phyloP scores from a whole-genome alignment of 2,888 invertebrate genomes.

The Fabriciana adippe region DNA sequence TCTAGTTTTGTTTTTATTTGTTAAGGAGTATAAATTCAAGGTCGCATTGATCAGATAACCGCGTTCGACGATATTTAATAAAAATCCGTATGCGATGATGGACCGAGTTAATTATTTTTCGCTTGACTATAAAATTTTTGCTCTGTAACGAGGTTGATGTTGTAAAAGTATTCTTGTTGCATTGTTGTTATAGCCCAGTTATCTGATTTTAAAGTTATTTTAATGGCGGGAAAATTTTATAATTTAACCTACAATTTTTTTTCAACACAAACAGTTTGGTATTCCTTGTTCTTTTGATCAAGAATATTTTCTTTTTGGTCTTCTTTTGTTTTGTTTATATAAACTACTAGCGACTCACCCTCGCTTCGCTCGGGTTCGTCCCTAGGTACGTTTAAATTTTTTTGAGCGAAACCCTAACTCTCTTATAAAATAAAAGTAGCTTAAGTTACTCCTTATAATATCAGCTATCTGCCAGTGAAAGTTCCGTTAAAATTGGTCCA shows the following conservation, averaged over 20 bases:
- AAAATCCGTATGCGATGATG: background rate
- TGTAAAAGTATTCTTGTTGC: conserved; percentile 3
- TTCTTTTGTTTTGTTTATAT: too few species aligned
- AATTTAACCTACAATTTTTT: background rate
- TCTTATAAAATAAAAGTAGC: too few species aligned
- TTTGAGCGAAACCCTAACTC: too few species aligned
- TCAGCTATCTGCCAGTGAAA: too few species aligned
- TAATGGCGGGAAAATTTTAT: background rate
- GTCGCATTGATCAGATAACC: background rate
- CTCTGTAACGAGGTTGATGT: conserved; percentile 1
- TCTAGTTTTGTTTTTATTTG: background rate
- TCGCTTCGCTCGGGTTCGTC: too few species aligned
- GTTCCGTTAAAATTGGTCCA: too few species aligned
- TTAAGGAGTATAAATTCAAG: background rate
- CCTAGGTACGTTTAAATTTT: too few species aligned
- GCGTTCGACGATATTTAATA: background rate
- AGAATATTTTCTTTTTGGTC: too few species aligned
- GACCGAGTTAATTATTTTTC: conserved; percentile 2
- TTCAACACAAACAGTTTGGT: too few species aligned
- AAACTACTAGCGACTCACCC: too few species aligned
- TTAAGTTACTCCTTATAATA: too few species aligned
- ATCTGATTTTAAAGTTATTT: conserved; percentile 3
- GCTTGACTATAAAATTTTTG: conserved; percentile 4
- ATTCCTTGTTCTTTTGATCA: too few species aligned
- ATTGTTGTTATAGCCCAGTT: conserved; percentile 2